Evolutionary conservation across 2,888 invertebrate genomes (phyloP).

Genomic region (Plusia festucae): DNA sequence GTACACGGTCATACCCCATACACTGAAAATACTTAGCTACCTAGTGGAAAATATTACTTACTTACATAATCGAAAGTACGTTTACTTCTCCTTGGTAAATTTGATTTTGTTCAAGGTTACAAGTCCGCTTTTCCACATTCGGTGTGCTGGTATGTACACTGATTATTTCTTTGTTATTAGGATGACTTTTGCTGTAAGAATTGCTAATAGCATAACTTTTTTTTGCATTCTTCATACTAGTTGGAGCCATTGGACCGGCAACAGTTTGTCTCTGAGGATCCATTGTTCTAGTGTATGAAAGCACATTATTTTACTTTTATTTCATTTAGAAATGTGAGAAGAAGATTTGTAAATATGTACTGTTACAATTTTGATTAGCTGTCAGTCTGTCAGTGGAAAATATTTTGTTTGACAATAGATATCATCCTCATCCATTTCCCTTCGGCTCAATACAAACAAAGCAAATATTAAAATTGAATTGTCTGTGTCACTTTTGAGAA

Average conservation of each 20-base stretch:
- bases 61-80: constrained; percentile 81
- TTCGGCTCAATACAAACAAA: too few relatives aligned
- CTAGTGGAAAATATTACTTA: constrained; percentile 15
- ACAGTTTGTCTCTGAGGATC: constrained; percentile 75
- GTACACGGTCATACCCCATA: neutral
- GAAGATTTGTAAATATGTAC: neutral
- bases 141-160: constrained; percentile 80
- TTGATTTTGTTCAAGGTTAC: constrained; percentile 76
- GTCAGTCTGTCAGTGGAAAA: neutral
- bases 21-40: neutral
- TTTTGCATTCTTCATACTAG: constrained; percentile 69
- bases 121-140: constrained; percentile 71
- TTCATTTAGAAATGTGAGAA: neutral
- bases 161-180: constrained; percentile 74
- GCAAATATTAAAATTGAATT: too few relatives aligned
- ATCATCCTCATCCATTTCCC: too few relatives aligned
- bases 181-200: constrained; percentile 61
- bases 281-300: constrained; percentile 57
- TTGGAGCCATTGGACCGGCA: constrained; percentile 77
- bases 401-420: neutral
- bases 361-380: constrained; percentile 24
- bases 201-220: constrained; percentile 73
- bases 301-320: constrained; percentile 7
- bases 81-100: constrained; percentile 81
- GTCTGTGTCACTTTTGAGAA: too few relatives aligned